Conservation (phyloP, 1,140 invertebrate species). For the Caerostris extrusa region DNA sequence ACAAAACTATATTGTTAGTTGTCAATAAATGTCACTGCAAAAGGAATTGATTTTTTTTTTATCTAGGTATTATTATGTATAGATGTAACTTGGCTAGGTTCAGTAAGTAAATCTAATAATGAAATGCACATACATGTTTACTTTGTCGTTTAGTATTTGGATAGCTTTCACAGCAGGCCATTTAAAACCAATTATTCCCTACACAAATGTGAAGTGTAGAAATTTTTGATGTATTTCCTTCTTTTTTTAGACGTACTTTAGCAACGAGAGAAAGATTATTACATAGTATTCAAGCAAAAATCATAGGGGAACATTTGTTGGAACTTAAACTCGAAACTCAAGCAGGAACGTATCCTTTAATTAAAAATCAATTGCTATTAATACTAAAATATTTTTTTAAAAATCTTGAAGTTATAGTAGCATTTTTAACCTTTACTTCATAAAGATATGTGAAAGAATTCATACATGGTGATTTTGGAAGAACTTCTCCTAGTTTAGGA, state of each 20-base stretch:
- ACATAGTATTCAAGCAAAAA: slow-evolving; percentile 84
- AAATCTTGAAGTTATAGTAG: background rate
- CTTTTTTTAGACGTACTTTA: slow-evolving; percentile 85
- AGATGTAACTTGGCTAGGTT: no score
- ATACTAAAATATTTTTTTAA: no score
- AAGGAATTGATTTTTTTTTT: no score
- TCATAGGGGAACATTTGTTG: slow-evolving; percentile 83
- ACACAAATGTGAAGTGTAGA: background rate
- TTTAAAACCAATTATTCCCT: background rate
- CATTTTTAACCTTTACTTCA: background rate
- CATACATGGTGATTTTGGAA: slow-evolving; percentile 95
- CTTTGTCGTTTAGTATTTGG: background rate
- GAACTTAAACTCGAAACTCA: slow-evolving; percentile 89
- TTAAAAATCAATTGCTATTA: background rate
- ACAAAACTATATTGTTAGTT: no score
- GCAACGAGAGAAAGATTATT: slow-evolving; percentile 86
- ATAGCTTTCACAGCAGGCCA: no score
- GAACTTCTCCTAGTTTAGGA: slow-evolving; percentile 89
- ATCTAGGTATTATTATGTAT: no score
- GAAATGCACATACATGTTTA: background rate
- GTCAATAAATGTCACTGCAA: no score
- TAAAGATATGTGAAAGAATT: slow-evolving; percentile 95
- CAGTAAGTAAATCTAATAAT: no score
- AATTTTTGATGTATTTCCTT: background rate
- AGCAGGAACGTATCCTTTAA: slow-evolving; percentile 89